A percentile compares a stretch with the other conserved stretches of the same genome.
Conservation (phyloP, 2,113 vertebrate genomes). For the chimpanzee (Pan troglodytes) region NHGRI_mPanTro3-v2.1_pri NC_072403.2:167395001-167395500, state of each 20-base stretch:
- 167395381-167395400: slow-evolving; percentile 75
- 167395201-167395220: neutral
- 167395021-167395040: neutral
- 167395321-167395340: slow-evolving; percentile 78
- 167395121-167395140: rapidly evolving
- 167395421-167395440: slow-evolving; percentile 71
- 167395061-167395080: neutral
- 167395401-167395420: slow-evolving; percentile 74
- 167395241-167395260: slow-evolving; percentile 66
- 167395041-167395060: neutral
- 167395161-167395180: neutral
- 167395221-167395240: slow-evolving; percentile 44
- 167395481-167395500: slow-evolving; percentile 22
- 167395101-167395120: neutral
- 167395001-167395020: neutral
- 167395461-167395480: slow-evolving; percentile 37
- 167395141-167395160: neutral
- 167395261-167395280: slow-evolving; percentile 75
- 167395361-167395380: slow-evolving; percentile 70
- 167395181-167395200: neutral
- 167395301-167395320: slow-evolving; percentile 79
- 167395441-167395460: slow-evolving; percentile 55
- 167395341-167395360: slow-evolving; percentile 76
- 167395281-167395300: slow-evolving; percentile 72
- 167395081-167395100: neutral